These are phyloP conservation scores for Polia nebulosa DNA, from an alignment of 2,888 invertebrate species.

Conservation along the genomic window DNA sequence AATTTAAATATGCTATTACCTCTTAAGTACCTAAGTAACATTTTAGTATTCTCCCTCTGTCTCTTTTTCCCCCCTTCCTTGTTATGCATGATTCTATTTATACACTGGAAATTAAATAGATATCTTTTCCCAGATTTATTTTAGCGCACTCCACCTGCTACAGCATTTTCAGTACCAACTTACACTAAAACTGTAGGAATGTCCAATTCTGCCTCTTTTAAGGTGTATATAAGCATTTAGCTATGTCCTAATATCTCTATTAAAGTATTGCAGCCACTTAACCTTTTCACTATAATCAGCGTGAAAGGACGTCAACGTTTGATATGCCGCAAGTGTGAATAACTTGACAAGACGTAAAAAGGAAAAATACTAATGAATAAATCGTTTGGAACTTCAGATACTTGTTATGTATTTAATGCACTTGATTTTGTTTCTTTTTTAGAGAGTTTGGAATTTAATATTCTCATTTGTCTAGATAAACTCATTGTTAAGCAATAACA, in stretches of 20 bases:
- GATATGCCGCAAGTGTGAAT: slow-evolving; percentile 27
- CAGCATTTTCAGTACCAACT: no score
- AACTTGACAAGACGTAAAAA: slow-evolving; percentile 26
- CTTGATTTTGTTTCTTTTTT: background rate
- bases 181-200: no score
- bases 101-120: no score
- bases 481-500: no score
- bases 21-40: no score
- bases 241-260: slow-evolving; percentile 39
- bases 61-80: no score
- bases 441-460: background rate
- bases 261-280: slow-evolving; percentile 45
- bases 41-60: no score
- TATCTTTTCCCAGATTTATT: no score
- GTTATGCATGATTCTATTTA: no score
- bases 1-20: background rate
- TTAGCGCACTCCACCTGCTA: no score
- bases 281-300: slow-evolving; percentile 49
- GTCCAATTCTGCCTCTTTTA: background rate
- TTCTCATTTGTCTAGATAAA: background rate
- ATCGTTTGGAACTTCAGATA: background rate
- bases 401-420: background rate
- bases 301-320: slow-evolving; percentile 46
- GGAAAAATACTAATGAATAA: slow-evolving; percentile 12
- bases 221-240: background rate